Conservation (phyloP, 2,888 invertebrate genomes). For the Pachliopta kotzebuea region DNA sequence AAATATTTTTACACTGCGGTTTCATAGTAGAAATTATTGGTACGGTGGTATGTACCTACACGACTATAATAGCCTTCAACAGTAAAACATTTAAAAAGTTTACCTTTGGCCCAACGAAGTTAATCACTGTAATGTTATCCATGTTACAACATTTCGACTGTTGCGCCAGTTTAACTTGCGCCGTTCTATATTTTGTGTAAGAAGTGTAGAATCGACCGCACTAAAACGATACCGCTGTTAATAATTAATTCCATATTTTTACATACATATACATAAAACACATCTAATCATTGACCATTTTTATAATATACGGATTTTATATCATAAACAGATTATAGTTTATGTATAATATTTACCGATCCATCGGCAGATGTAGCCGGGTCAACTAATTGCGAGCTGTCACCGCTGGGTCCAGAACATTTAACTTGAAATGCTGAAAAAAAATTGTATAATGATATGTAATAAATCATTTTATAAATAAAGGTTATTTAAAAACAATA, state of each 20-base stretch:
- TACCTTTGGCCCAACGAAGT: constrained; percentile 21
- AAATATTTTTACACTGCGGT: too few relatives aligned
- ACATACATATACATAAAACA: neutral
- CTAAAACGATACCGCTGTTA: constrained; percentile 4
- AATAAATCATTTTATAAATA: too few relatives aligned
- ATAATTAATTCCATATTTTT: neutral
- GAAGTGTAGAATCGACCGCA: constrained; percentile 17
- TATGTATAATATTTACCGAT: constrained; percentile 9
- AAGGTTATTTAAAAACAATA: too few relatives aligned
- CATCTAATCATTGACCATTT: too few relatives aligned
- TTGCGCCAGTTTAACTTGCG: constrained; percentile 2
- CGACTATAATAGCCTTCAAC: too few relatives aligned
- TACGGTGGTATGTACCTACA: too few relatives aligned
- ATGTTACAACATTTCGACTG: neutral
- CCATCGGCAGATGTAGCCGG: constrained; percentile 15
- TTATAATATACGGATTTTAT: too few relatives aligned
- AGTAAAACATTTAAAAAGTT: neutral
- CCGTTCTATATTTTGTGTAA: constrained; percentile 8
- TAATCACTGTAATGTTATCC: constrained; percentile 15
- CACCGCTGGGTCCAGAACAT: constrained; percentile 11
- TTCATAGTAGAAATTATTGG: too few relatives aligned
- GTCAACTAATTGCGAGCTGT: constrained; percentile 11
- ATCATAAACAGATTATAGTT: too few relatives aligned
- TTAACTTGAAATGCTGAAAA: constrained; percentile 12
- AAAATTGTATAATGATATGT: neutral